Evolutionary conservation across 2,888 invertebrate genomes (phyloP).

Genomic region (Onchidella celtica): DNA sequence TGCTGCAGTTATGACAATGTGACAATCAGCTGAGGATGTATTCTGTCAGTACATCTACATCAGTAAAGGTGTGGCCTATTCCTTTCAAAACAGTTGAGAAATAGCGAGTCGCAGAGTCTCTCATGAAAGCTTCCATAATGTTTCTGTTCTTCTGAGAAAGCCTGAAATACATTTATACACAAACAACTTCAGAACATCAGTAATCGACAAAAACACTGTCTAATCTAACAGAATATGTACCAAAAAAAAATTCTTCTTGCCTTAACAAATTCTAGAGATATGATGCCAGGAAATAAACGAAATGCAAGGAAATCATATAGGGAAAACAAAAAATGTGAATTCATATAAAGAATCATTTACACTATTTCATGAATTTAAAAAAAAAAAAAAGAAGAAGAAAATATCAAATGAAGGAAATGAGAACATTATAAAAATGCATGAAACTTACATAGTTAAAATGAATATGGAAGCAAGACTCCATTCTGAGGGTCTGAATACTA

Average conservation of each 20-base stretch:
- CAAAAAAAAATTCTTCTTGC: too few relatives aligned
- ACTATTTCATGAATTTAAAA: too few relatives aligned
- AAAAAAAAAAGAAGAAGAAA: not conserved
- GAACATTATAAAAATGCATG: not conserved
- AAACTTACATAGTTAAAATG: slow-evolving; percentile 85
- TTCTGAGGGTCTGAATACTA: slow-evolving; percentile 86
- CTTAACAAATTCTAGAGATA: too few relatives aligned
- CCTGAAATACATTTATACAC: too few relatives aligned
- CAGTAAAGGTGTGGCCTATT: slow-evolving; percentile 4
- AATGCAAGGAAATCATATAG: too few relatives aligned
- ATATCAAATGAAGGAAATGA: too few relatives aligned
- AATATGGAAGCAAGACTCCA: slow-evolving; percentile 88
- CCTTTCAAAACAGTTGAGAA: slow-evolving; percentile 32
- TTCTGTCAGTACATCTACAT: slow-evolving; percentile 21
- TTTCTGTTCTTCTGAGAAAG: not conserved
- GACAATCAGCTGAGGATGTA: not conserved
- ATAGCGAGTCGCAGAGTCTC: slow-evolving; percentile 16
- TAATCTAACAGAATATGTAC: too few relatives aligned
- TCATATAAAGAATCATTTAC: too few relatives aligned
- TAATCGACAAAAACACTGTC: too few relatives aligned
- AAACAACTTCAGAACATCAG: too few relatives aligned
- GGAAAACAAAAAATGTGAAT: too few relatives aligned
- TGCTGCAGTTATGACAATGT: too few relatives aligned
- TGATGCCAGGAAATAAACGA: not conserved
- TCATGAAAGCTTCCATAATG: slow-evolving; percentile 12